phyloP scores from a whole-genome alignment of 2,888 invertebrate genomes.

The Xestobium rufovillosum region DNA sequence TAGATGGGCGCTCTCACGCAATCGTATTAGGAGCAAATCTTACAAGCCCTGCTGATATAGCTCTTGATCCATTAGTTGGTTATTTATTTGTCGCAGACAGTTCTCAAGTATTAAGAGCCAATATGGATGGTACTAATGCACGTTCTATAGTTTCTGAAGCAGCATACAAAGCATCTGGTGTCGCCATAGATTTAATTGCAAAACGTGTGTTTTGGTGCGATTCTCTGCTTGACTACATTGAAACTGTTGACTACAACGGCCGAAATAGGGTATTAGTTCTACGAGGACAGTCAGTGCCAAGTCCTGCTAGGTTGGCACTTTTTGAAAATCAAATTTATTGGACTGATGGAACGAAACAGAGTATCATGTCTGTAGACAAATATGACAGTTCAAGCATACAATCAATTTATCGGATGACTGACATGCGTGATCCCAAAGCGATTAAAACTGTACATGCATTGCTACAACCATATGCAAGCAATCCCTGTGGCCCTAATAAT shows the following conservation, averaged over 20 bases:
- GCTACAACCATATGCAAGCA: slow-evolving; percentile 60
- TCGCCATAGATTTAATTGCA: slow-evolving; percentile 84
- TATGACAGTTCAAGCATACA: slow-evolving; percentile 74
- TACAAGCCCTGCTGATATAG: slow-evolving; percentile 85
- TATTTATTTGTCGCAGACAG: slow-evolving; percentile 82
- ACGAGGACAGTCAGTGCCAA: slow-evolving; percentile 77
- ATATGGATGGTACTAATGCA: slow-evolving; percentile 89
- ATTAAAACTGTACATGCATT: slow-evolving; percentile 74
- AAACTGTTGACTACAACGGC: slow-evolving; percentile 91
- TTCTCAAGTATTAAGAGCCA: slow-evolving; percentile 74
- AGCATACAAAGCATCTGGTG: slow-evolving; percentile 87
- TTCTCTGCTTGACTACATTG: slow-evolving; percentile 88
- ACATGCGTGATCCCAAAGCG: slow-evolving; percentile 75
- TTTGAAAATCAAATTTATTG: slow-evolving; percentile 85
- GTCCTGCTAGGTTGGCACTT: slow-evolving; percentile 72
- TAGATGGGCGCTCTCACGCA: slow-evolving; percentile 80
- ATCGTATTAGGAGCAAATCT: slow-evolving; percentile 87
- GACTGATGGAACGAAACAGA: slow-evolving; percentile 76
- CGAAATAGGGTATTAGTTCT: slow-evolving; percentile 71
- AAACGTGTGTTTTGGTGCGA: slow-evolving; percentile 95
- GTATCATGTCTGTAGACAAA: slow-evolving; percentile 80
- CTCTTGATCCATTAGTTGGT: slow-evolving; percentile 86
- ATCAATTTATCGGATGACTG: slow-evolving; percentile 71
- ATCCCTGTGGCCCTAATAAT: slow-evolving; percentile 80
- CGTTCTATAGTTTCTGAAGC: slow-evolving; percentile 83